Conservation (phyloP, 2,797 vertebrate genomes). For the Nannoperca obscura region DNA sequence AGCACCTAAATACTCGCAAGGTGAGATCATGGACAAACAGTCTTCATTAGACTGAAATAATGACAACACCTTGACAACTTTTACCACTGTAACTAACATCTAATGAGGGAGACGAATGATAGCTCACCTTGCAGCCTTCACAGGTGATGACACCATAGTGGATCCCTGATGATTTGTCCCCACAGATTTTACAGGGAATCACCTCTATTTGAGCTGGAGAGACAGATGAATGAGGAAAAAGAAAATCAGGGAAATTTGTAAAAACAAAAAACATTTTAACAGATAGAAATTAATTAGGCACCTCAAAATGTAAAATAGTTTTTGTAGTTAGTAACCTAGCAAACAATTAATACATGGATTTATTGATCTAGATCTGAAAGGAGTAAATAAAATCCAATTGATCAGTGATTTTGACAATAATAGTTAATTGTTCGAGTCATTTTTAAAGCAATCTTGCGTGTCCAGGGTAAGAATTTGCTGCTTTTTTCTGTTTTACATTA, state of each 20-base stretch:
- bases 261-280: background rate
- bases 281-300: background rate
- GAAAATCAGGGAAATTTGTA: background rate
- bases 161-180: slow-evolving; percentile 95
- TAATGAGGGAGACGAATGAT: background rate
- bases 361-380: background rate
- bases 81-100: background rate
- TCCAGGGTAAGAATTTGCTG: background rate
- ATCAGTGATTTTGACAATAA: background rate
- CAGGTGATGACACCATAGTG: slow-evolving; percentile 96
- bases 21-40: background rate
- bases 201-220: slow-evolving; percentile 94
- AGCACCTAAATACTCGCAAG: background rate
- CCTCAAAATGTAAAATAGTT: background rate
- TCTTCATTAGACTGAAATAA: background rate
- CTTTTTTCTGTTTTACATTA: background rate
- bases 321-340: background rate
- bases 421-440: background rate
- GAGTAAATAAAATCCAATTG: background rate
- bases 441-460: background rate
- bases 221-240: slow-evolving; percentile 8
- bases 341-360: background rate
- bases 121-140: slow-evolving; percentile 94
- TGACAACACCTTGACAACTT: background rate
- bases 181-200: slow-evolving; percentile 96